Evolutionary conservation across 2,113 vertebrate species (phyloP).

Genomic region (Bucco capensis): DNA sequence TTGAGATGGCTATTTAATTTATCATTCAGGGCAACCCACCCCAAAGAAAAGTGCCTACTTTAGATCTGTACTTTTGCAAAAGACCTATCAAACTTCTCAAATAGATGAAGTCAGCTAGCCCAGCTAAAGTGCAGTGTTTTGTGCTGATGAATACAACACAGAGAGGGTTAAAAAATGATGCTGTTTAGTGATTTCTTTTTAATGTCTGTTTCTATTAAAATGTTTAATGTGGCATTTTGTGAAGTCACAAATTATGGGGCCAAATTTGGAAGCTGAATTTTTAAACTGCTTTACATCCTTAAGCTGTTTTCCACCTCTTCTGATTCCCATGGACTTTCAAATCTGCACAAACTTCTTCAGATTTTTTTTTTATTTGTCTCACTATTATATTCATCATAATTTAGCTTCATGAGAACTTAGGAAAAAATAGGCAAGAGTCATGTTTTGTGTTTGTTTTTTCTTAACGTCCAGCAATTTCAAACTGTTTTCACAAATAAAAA

Average conservation of each 20-base stretch:
- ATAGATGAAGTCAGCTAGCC: background rate
- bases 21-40: background rate
- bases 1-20: conserved; percentile 23
- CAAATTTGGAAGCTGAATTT: background rate
- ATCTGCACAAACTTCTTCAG: background rate
- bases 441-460: background rate
- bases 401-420: background rate
- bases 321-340: background rate
- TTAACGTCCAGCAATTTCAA: background rate
- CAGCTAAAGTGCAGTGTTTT: background rate
- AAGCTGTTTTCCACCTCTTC: background rate
- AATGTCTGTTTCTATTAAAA: background rate
- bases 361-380: background rate
- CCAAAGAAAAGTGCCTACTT: background rate
- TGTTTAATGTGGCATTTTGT: background rate
- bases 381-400: background rate
- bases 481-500: background rate
- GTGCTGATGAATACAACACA: background rate
- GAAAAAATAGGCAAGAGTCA: background rate
- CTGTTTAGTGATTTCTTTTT: background rate
- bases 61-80: background rate
- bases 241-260: background rate
- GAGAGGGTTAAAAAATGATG: background rate
- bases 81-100: background rate
- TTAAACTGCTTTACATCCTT: background rate